Percentiles rank a stretch among this genome's conserved stretches.
phyloP scores from a whole-genome alignment of 2,888 invertebrate genomes.

The Rhingia rostrata region DNA sequence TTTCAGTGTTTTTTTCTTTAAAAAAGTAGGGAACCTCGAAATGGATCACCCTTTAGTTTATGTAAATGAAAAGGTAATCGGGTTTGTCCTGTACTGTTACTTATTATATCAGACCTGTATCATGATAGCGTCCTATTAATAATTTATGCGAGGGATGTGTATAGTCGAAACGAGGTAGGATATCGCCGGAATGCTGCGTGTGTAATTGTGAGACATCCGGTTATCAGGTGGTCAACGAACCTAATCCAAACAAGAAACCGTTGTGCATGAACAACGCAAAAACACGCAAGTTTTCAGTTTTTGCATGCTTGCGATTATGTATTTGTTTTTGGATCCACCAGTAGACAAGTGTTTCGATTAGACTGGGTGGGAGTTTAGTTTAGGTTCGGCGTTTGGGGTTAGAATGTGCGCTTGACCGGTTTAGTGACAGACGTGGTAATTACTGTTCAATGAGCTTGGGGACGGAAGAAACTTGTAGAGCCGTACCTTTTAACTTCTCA shows the following conservation, averaged over 20 bases:
- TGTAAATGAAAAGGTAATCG: conserved; percentile 62
- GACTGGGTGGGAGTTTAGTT: too few relatives aligned
- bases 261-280: conserved; percentile 2
- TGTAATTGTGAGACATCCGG: conserved; percentile 25
- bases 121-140: conserved; percentile 30
- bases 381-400: too few relatives aligned
- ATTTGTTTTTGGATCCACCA: neutral
- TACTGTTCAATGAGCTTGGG: too few relatives aligned
- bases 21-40: too few relatives aligned
- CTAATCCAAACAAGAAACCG: conserved; percentile 33
- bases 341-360: neutral
- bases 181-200: neutral
- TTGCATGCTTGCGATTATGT: conserved; percentile 33
- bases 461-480: too few relatives aligned
- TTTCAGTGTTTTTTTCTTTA: too few relatives aligned
- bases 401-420: too few relatives aligned
- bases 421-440: too few relatives aligned
- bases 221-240: conserved; percentile 60
- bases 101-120: conserved; percentile 60
- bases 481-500: too few relatives aligned
- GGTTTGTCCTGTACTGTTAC: conserved; percentile 48
- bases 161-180: neutral
- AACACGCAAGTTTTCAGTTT: conserved; percentile 14
- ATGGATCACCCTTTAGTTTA: too few relatives aligned
- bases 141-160: too few relatives aligned